These are phyloP conservation scores for Phaetusa simplex DNA, from an alignment of 2,113 vertebrate genomes.

Conservation along the genomic window DNA sequence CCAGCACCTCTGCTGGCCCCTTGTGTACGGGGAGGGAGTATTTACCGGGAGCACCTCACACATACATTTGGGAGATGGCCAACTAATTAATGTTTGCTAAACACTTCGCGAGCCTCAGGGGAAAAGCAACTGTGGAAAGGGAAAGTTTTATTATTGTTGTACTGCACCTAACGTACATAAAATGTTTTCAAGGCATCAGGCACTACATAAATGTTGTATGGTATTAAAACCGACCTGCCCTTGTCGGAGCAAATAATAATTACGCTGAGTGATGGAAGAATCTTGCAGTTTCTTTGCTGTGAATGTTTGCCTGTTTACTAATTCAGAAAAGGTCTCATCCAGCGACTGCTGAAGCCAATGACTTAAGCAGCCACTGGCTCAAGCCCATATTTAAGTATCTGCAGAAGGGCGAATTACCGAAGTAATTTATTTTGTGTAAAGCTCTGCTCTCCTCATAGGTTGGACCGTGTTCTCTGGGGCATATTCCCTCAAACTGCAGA, in stretches of 20 bases:
- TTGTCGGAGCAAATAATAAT: constrained; percentile 48
- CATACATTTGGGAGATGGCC: constrained; percentile 44
- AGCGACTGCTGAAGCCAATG: not conserved
- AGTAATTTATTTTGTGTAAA: constrained; percentile 1
- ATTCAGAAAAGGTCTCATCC: constrained; percentile 22
- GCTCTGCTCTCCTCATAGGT: not conserved
- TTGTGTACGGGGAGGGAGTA: not conserved
- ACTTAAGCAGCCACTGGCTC: constrained; percentile 3
- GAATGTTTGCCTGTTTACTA: constrained; percentile 41
- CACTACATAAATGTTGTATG: constrained; percentile 15
- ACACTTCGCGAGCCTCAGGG: not conserved
- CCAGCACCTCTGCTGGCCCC: constrained; percentile 2
- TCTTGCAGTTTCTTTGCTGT: constrained; percentile 13
- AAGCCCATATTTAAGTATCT: not conserved
- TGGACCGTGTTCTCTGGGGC: not conserved
- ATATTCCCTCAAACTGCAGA: not conserved
- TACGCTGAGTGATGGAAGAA: constrained; percentile 10
- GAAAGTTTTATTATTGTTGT: constrained; percentile 21
- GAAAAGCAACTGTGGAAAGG: constrained; percentile 23
- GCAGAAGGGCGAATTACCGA: not conserved
- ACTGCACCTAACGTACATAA: constrained; percentile 20
- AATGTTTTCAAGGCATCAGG: constrained; percentile 28
- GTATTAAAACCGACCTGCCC: constrained; percentile 45
- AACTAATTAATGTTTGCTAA: constrained; percentile 63
- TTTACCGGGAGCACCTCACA: constrained; percentile 43